Base-by-base conservation (phyloP, 2,888 invertebrate genomes). In the Hipparchia semele region DNA sequence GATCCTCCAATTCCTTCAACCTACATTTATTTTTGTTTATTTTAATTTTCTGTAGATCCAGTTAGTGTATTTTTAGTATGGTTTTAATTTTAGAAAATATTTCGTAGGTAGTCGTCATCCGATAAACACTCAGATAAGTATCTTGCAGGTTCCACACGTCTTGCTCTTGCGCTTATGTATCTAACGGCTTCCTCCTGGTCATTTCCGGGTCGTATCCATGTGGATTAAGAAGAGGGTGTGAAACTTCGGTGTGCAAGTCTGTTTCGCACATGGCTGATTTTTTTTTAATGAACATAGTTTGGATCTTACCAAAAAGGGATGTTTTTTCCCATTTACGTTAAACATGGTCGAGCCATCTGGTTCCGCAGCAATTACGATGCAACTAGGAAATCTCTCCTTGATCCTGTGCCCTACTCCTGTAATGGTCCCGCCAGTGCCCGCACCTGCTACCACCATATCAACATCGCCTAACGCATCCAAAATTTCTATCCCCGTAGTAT, bases 381-480 rank as follows among this genome's bases (percentile, higher is more conserved):
- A 97, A 45, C 94, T 87, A 0, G 98, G 97, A 51, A 94, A 95
- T 72, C 95, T 91, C 87, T 98, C 97, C 87, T 98, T 98, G 62
- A 99, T 92, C 88, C 96, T 97, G 53, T 98, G 95, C 0, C 97
- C 98, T 70, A 99, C 95, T 9, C 99, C 99, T 39, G 96, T 95
- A 12, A 98, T 94, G 0, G 99, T 98, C 3, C 99, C 99, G 0
- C 99, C 99, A 0, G 99, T 99, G 9, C 99, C 99, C 6, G 98
- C 97, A 12, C 97, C 96, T 39, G 92, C 85, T 61, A 98, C 95
- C 70, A 98, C 89, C 95, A 98, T 96, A 87, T 99, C 98, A 12
- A 99, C 90, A 82, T 95, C 96, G 76, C 96, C 96, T 45, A 90
- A 77, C 0, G 86, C 83, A 76, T 96, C 95, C 62, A 98, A 91